Base-by-base conservation (phyloP, 2,888 invertebrate genomes). In the Clanis bilineata region DNA sequence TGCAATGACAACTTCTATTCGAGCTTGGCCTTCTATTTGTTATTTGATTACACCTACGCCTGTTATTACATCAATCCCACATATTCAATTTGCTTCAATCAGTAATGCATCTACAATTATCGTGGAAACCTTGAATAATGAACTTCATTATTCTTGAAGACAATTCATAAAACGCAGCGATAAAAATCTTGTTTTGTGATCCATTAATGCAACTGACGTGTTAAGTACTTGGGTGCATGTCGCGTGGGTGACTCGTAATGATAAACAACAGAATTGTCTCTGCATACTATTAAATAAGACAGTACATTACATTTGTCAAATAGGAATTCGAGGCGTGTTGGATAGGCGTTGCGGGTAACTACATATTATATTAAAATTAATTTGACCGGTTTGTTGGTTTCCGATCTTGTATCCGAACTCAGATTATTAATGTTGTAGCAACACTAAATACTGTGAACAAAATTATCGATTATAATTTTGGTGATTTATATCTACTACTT, bases 361-460 rank as follows among this genome's bases (percentile, higher is more conserved):
- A 74, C 73, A 51, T 58, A 69, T 68, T 73, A 74, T 73, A 51
- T 58, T 51, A 23, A 39, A 51, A 51, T 73, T 71, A 74, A 80
- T 82, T 79, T 80, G 74, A 80, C 79, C 64, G 71, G 71, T 73
- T 80, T 85, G 80, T 79, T 79, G 68, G 72, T 70, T 75, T 39
- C 25, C 47, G 38, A 39, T 45, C n/a, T 39, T 15, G 28, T 15
- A 51, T 18, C 18, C 10, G 28, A 32, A 51, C 28, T 51, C 45
- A n/a, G 12, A 10, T 36, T 12, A 45, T 22, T 18, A 22, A 47
- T 32, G 51, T 32, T 15, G 28, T 9, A 10, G 32, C 28, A 51
- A 32, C 18, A 51, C 28, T 25, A 47, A 23, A n/a, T n/a, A n/a
- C n/a, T n/a, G n/a, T n/a, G n/a, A 51, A 28, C 15, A 28, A 28